A percentile compares a stretch with the other conserved stretches of the same genome.
These are phyloP conservation scores for Clarias gariepinus DNA, from an alignment of 2,113 vertebrate species.

Conservation along the genomic window DNA sequence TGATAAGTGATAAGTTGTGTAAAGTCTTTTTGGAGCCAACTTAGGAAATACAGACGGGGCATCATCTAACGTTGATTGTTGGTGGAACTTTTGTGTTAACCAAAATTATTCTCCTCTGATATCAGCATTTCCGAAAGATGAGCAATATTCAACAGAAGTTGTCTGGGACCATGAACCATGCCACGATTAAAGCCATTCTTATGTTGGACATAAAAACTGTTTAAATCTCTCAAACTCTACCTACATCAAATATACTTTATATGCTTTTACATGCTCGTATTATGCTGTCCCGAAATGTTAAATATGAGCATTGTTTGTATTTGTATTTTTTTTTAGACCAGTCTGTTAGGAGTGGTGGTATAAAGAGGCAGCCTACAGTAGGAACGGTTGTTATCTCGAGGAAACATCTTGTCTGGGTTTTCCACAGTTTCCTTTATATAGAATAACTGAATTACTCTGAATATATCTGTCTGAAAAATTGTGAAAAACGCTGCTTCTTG, in stretches of 20 bases:
- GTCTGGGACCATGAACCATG: neutral
- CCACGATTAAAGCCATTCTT: neutral
- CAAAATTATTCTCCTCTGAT: neutral
- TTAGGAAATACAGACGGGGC: neutral
- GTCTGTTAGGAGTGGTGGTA: no score
- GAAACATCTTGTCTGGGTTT: neutral
- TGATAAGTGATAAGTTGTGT: no score
- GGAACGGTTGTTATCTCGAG: neutral
- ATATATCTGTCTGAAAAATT: neutral
- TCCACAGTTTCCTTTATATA: neutral
- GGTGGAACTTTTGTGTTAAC: neutral
- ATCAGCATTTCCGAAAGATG: neutral
- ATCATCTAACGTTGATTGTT: no score
- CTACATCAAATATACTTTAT: neutral
- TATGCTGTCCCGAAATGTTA: neutral
- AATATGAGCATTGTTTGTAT: neutral
- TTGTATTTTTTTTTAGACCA: neutral
- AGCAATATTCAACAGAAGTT: neutral
- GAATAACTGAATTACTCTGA: neutral
- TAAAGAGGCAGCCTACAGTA: neutral
- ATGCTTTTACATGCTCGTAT: neutral
- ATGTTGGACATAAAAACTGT: neutral
- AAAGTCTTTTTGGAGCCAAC: neutral
- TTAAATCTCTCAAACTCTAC: neutral
- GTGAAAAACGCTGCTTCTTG: neutral